A percentile compares a stretch with the other conserved stretches of the same genome.
These are phyloP conservation scores for Tribolium freemani DNA, from an alignment of 2,888 invertebrate genomes.

Conservation along the genomic window DNA sequence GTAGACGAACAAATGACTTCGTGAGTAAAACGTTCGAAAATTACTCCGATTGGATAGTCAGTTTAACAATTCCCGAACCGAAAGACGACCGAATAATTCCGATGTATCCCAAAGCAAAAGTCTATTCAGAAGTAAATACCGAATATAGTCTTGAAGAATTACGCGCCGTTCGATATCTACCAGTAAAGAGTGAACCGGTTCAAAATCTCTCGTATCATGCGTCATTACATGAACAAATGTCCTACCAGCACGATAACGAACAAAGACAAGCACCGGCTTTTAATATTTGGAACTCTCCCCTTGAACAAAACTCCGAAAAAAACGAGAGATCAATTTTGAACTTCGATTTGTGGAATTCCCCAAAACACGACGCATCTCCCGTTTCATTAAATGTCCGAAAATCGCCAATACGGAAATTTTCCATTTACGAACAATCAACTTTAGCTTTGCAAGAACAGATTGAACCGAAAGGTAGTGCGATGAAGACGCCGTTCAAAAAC, in stretches of 20 bases:
- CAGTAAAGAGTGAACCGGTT: slow-evolving; percentile 9
- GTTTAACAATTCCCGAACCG: slow-evolving; percentile 75
- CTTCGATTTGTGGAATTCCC: slow-evolving; percentile 43
- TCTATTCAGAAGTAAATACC: slow-evolving; percentile 72
- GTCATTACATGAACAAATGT: not conserved
- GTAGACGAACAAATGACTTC: slow-evolving; percentile 46
- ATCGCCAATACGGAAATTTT: slow-evolving; percentile 43
- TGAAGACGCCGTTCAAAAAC: slow-evolving; percentile 65
- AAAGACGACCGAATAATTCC: slow-evolving; percentile 74
- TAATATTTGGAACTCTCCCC: not conserved
- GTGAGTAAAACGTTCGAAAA: slow-evolving; percentile 68
- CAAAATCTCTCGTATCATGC: too few species aligned
- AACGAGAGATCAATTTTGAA: not conserved
- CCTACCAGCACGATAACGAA: not conserved
- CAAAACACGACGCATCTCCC: not conserved
- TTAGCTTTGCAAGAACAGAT: slow-evolving; percentile 44
- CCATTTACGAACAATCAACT: slow-evolving; percentile 52
- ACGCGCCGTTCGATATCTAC: slow-evolving; percentile 73
- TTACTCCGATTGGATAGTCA: slow-evolving; percentile 70
- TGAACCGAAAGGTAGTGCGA: slow-evolving; percentile 59
- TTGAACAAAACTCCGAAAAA: not conserved
- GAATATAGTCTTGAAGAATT: slow-evolving; percentile 87
- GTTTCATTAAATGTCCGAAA: not conserved
- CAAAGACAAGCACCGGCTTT: not conserved
- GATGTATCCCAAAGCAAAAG: slow-evolving; percentile 79